A percentile compares a stretch with the other conserved stretches of the same genome.
These are phyloP conservation scores for Tetranychus truncatus DNA, from an alignment of 2,888 invertebrate species.

Conservation along the genomic window DNA sequence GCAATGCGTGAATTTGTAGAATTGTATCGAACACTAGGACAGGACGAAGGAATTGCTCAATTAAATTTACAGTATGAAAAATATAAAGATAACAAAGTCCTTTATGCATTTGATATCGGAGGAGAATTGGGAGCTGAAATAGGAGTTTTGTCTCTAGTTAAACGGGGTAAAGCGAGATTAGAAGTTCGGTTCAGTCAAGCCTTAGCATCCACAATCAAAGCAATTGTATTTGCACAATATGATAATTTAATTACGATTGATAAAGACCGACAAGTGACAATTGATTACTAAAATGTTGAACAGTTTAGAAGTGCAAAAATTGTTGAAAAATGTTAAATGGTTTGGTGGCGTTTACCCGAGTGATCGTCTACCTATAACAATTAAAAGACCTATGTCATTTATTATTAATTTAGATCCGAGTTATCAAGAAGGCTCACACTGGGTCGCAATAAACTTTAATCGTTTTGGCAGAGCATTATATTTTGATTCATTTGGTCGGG, in stretches of 20 bases:
- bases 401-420: neutral
- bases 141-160: neutral
- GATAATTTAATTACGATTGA: neutral
- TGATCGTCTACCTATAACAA: neutral
- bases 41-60: neutral
- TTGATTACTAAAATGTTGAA: neutral
- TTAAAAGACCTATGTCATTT: neutral
- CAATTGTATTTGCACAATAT: neutral
- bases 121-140: neutral
- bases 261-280: neutral
- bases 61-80: neutral
- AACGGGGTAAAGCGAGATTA: neutral
- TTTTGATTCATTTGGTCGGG: slow-evolving; percentile 2
- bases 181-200: neutral
- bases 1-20: neutral
- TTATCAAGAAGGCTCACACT: neutral
- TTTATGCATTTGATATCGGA: neutral
- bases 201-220: neutral
- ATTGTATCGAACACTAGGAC: neutral
- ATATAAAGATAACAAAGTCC: neutral
- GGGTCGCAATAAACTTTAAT: neutral
- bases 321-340: neutral
- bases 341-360: neutral
- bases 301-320: neutral
- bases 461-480: neutral